Evolutionary conservation across 2,888 invertebrate species (phyloP).

Genomic region (Hedychridium roseum): DNA sequence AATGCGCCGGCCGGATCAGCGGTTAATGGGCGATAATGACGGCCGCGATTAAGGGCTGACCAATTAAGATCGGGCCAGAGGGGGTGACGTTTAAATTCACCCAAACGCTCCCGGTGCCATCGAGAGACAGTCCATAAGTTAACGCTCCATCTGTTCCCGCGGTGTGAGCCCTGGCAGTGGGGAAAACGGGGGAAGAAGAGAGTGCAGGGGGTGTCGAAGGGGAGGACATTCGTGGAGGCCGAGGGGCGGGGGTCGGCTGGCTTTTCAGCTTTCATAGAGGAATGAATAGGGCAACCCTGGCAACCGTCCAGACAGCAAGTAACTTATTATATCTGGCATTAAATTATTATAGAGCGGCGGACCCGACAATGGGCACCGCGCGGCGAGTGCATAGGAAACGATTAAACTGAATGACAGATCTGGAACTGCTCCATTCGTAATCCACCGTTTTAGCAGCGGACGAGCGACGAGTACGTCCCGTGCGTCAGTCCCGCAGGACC

Average conservation of each 20-base stretch:
- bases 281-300: conserved; percentile 60
- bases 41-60: conserved; percentile 54
- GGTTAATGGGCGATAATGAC: conserved; percentile 42
- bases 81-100: conserved; percentile 46
- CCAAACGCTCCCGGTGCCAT: conserved; percentile 27
- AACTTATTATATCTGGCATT: conserved; percentile 64
- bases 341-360: conserved; percentile 61
- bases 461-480: too few species aligned
- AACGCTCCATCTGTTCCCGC: conserved; percentile 54
- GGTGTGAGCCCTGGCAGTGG: too few species aligned
- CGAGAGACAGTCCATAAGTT: conserved; percentile 54
- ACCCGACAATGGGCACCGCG: conserved; percentile 60
- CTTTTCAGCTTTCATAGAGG: conserved; percentile 60
- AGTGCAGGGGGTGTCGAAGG: too few species aligned
- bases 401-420: conserved; percentile 61
- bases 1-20: too few species aligned
- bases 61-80: conserved; percentile 56
- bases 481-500: too few species aligned
- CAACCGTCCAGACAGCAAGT: conserved; percentile 61
- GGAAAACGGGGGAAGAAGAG: too few species aligned
- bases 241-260: conserved; percentile 33
- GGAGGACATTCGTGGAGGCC: too few species aligned
- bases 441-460: conserved; percentile 30
- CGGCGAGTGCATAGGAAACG: conserved; percentile 63
- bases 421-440: conserved; percentile 38